Evolutionary conservation across 2,113 vertebrate species (phyloP), one percentile per base, ranked within the genome.

Genomic region (Perca fluviatilis): DNA sequence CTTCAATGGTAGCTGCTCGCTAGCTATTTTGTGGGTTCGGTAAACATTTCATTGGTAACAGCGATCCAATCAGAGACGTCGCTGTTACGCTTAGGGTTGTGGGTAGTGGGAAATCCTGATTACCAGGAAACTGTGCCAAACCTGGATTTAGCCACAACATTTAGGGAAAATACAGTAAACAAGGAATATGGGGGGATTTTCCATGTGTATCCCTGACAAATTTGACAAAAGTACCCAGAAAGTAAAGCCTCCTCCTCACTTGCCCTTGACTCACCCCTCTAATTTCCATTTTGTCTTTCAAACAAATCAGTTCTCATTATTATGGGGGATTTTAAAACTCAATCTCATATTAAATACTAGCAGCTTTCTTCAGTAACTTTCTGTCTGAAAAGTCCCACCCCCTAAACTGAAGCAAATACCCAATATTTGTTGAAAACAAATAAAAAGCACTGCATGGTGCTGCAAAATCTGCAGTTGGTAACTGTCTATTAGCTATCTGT

Each of bases 271-370:
- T 66, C 14, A 66, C 36, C 9, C 11, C 19, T 8, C 3, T 21
- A 53, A 23, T 15, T 40, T 51, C 3, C 3, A 23, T 54, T 75
- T 21, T 4, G 33, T 10, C 23, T 16, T 4, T 33, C 18, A 66
- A 64, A 57, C 68, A 86, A 78, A 84, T 81, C 40, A 76, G 5
- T 79, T 86, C 65, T 49, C 65, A 63, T 47, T 21, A 57, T 36
- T 51, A 3, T 21, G 19, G 25, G 50, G 30, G 4, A 49, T 58
- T 79, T 70, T 56, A 1, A 79, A 79, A 77, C 54, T 47, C 5
- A 36, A 33, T 43, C 54, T 30, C 12, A n/a, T 3, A 18, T 50
- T 25, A 33, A 54, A 8, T 1, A 3, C 0, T 6, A 25, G 15
- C 13, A 83, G 2, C n/a, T 63, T 12, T 27, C 3, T 43, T 50